phyloP scores from a whole-genome alignment of 1,140 invertebrate genomes.

The Cherax quadricarinatus region DNA sequence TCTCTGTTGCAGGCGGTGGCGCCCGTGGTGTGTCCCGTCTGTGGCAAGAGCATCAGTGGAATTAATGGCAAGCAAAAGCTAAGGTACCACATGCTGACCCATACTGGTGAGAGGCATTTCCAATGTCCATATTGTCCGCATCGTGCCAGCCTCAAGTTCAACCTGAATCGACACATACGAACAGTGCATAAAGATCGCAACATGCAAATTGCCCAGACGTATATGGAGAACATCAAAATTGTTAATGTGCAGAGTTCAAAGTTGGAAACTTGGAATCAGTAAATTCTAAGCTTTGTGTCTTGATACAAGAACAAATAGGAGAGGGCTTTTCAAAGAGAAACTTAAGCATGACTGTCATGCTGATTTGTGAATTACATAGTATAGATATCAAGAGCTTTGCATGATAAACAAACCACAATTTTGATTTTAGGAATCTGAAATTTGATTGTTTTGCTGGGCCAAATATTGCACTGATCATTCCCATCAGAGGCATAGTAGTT shows the following conservation, averaged over 20 bases:
- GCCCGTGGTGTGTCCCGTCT: conserved; percentile 70
- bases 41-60: conserved; percentile 69
- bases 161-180: conserved; percentile 71
- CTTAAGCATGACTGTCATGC: neutral
- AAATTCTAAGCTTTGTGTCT: neutral
- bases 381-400: neutral
- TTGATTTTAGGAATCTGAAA: neutral
- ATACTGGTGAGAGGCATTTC: conserved; percentile 79
- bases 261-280: conserved; percentile 10
- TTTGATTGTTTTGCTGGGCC: neutral
- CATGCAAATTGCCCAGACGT: conserved; percentile 26
- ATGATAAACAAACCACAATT: neutral
- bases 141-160: conserved; percentile 69
- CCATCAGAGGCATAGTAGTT: neutral
- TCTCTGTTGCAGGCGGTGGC: conserved; percentile 70
- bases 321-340: neutral
- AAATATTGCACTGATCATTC: neutral
- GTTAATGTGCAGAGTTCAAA: conserved; percentile 3
- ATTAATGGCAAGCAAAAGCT: conserved; percentile 72
- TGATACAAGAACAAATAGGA: neutral
- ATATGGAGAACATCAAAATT: conserved; percentile 12
- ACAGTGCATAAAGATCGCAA: conserved; percentile 62
- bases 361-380: neutral
- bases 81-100: conserved; percentile 75
- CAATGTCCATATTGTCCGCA: conserved; percentile 78